phyloP scores from a whole-genome alignment of 2,888 invertebrate genomes.

The Heteropelma amictum region DNA sequence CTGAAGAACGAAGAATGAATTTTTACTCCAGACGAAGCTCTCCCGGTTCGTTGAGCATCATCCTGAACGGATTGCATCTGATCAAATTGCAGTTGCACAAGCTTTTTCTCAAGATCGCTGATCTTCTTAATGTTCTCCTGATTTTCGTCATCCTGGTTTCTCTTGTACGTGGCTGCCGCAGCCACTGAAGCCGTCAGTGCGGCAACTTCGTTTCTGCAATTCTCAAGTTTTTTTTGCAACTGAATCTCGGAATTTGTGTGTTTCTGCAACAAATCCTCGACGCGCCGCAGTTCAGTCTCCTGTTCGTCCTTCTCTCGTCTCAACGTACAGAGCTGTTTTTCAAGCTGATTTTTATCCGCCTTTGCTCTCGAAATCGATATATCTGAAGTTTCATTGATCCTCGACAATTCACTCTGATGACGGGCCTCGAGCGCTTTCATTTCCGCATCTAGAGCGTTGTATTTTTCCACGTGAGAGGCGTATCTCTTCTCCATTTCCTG shows the following conservation, averaged over 20 bases:
- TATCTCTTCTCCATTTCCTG: conserved; percentile 40
- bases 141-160: conserved; percentile 29
- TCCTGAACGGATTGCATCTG: neutral
- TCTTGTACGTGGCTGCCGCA: conserved; percentile 18
- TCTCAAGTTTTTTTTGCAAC: conserved; percentile 35
- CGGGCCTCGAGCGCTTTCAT: conserved; percentile 33
- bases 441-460: conserved; percentile 40
- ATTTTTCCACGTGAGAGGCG: conserved; percentile 41
- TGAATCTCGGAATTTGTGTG: conserved; percentile 40
- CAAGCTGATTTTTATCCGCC: conserved; percentile 23
- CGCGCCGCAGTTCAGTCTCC: conserved; percentile 32
- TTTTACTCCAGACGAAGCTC: neutral
- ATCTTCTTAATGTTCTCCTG: conserved; percentile 23
- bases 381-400: neutral
- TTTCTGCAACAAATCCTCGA: conserved; percentile 43
- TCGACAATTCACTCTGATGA: conserved; percentile 38
- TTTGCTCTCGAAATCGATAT: neutral
- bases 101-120: conserved; percentile 40
- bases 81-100: conserved; percentile 42
- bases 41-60: neutral
- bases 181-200: neutral
- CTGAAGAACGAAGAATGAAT: neutral
- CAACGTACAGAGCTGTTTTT: conserved; percentile 13
- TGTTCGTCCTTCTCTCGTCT: conserved; percentile 37
- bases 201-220: conserved; percentile 8